Evolutionary conservation across 2,888 invertebrate species (phyloP).

Genomic region (Onthophagus sagittarius): DNA sequence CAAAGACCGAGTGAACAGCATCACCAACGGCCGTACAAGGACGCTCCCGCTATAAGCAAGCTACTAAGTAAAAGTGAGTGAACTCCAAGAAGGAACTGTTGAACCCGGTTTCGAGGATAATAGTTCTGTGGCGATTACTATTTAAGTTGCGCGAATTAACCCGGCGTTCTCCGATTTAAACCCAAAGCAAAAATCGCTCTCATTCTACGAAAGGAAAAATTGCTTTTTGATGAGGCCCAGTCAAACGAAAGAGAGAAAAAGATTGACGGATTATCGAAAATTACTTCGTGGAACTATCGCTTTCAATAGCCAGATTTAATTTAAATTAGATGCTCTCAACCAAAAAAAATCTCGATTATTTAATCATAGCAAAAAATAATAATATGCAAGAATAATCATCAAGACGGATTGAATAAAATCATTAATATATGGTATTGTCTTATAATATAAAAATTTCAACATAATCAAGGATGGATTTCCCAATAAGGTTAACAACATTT

Average conservation of each 20-base stretch:
- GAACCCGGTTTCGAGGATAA: conserved; percentile 5
- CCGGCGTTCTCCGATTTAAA: neutral
- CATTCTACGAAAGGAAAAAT: neutral
- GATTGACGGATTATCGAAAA: neutral
- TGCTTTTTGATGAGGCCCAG: neutral
- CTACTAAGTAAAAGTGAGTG: conserved; percentile 6
- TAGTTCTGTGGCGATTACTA: conserved; percentile 3
- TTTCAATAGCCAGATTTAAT: neutral
- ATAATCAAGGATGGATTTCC: too few species aligned
- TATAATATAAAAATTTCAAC: too few species aligned
- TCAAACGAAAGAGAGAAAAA: neutral
- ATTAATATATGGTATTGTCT: too few species aligned
- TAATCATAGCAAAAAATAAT: too few species aligned
- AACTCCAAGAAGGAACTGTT: conserved; percentile 8
- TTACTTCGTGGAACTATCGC: neutral
- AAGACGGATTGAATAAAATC: too few species aligned
- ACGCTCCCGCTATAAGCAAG: conserved; percentile 6
- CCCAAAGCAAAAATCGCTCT: neutral
- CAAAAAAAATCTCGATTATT: too few species aligned
- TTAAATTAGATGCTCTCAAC: neutral
- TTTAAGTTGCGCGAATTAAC: conserved; percentile 1
- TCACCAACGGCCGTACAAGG: neutral
- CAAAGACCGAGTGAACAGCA: neutral
- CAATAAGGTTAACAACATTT: too few species aligned
- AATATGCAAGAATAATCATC: too few species aligned